Conservation (phyloP, 2,888 invertebrate species). For the Dryomyza anilis region DNA sequence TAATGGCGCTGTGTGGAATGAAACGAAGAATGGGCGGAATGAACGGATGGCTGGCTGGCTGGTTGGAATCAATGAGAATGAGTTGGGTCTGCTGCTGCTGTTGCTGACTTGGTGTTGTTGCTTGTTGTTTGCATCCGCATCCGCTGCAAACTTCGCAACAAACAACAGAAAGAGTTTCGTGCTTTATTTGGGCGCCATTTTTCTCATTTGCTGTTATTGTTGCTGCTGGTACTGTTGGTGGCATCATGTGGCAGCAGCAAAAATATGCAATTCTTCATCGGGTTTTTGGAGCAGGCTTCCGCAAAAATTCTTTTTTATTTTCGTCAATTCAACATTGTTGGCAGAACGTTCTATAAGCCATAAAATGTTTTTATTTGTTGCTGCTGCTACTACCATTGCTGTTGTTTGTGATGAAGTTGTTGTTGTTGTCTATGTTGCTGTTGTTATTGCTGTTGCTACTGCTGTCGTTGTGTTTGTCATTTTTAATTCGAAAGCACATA, state of each 20-base stretch:
- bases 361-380: not conserved
- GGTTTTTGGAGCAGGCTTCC: no score
- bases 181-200: not conserved
- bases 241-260: no score
- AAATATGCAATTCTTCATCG: no score
- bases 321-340: not conserved
- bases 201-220: not conserved
- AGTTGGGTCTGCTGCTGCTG: constrained; percentile 11
- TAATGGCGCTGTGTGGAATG: not conserved
- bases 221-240: not conserved
- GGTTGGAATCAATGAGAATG: constrained; percentile 14
- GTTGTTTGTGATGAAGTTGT: constrained; percentile 1
- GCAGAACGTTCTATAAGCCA: no score
- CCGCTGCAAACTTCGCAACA: not conserved
- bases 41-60: constrained; percentile 14
- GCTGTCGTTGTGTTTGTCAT: constrained; percentile 19
- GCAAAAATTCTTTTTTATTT: not conserved
- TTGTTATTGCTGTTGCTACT: not conserved
- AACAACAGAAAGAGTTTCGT: constrained; percentile 1
- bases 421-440: constrained; percentile 12
- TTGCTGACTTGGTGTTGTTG: not conserved
- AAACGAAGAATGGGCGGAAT: not conserved
- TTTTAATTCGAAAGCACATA: constrained; percentile 33
- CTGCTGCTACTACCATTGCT: not conserved
- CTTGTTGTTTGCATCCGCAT: not conserved